Evolutionary conservation across 2,113 vertebrate species (phyloP).

Genomic region (Xenopus laevis): DNA sequence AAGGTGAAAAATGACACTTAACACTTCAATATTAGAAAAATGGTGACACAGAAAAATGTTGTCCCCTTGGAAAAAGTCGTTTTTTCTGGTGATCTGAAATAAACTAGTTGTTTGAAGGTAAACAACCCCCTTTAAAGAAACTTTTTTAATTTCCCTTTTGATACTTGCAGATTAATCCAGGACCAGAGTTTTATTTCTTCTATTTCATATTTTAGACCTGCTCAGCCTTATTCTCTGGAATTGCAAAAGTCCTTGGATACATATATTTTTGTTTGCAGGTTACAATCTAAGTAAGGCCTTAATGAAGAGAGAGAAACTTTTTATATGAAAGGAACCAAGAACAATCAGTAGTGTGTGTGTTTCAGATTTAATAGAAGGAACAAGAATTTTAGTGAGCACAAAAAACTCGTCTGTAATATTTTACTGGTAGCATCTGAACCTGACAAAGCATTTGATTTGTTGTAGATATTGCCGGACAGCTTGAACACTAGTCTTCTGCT

Average conservation of each 20-base stretch:
- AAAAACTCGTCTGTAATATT: too few species aligned
- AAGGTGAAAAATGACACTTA: too few species aligned
- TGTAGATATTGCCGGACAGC: neutral
- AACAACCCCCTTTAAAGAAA: too few species aligned
- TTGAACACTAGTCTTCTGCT: neutral
- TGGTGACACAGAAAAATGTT: too few species aligned
- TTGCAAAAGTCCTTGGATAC: neutral
- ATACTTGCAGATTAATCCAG: neutral
- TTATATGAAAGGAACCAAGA: too few species aligned
- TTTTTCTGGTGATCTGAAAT: too few species aligned
- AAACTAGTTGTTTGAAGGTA: too few species aligned
- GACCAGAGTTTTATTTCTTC: neutral
- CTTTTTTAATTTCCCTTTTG: too few species aligned
- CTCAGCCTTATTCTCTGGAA: neutral
- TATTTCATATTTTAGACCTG: neutral
- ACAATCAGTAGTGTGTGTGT: neutral
- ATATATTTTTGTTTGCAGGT: neutral
- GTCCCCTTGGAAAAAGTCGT: too few species aligned
- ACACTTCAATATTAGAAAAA: too few species aligned
- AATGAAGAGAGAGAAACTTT: neutral
- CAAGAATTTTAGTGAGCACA: too few species aligned
- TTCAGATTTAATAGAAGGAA: too few species aligned
- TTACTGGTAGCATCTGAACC: neutral
- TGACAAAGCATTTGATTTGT: neutral
- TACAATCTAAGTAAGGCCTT: neutral